These are phyloP conservation scores for Zonotrichia albicollis DNA, from an alignment of 2,797 vertebrate species.

Conservation along the genomic window DNA sequence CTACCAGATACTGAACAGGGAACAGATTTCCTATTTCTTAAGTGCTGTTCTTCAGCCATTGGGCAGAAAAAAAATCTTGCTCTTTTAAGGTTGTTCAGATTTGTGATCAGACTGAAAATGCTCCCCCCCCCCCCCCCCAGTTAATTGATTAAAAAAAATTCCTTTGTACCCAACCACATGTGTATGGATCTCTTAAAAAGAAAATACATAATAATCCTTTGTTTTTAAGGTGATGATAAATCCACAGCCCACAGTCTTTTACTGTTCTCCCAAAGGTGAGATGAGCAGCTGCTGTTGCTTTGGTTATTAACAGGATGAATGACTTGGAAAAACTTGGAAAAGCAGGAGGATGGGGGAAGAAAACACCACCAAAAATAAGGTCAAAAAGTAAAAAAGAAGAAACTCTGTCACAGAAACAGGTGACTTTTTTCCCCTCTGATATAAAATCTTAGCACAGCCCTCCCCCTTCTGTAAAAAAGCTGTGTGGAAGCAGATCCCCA, in stretches of 20 bases:
- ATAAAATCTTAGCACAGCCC: neutral
- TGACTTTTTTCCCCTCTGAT: neutral
- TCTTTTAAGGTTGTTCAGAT: neutral
- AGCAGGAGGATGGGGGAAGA: neutral
- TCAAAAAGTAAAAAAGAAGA: neutral
- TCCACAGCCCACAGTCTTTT: neutral
- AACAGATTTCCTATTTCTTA: neutral
- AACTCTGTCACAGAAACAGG: neutral
- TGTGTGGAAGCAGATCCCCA: neutral
- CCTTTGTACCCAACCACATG: neutral
- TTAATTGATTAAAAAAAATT: neutral
- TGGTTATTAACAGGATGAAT: neutral
- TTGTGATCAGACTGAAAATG: neutral
- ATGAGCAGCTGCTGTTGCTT: neutral
- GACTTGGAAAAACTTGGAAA: neutral
- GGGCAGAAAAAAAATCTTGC: fast-evolving
- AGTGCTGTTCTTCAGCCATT: neutral
- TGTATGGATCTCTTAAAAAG: neutral
- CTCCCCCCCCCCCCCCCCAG: too few relatives aligned
- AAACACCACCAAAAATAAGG: neutral
- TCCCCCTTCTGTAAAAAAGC: neutral
- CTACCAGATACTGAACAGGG: neutral
- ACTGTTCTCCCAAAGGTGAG: neutral
- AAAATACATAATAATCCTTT: neutral
- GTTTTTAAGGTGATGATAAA: neutral